Conservation (phyloP, 2,113 vertebrate genomes). For the Athene noctua region DNA sequence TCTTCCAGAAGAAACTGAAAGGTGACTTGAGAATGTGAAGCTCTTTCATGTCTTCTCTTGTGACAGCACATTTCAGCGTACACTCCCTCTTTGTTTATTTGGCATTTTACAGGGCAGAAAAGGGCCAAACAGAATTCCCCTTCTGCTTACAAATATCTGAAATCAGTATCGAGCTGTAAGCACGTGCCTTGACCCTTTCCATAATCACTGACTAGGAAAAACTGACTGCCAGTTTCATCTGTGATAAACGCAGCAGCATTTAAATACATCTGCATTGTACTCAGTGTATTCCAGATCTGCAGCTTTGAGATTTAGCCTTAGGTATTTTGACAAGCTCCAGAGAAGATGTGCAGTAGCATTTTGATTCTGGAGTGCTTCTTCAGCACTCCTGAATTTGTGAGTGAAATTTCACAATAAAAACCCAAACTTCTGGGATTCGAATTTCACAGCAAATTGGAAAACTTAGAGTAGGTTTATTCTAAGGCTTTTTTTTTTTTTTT, state of each 20-base stretch:
- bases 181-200: background rate
- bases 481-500: background rate
- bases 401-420: background rate
- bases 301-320: background rate
- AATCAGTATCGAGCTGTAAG: background rate
- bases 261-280: background rate
- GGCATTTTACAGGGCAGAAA: background rate
- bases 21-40: background rate
- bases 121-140: background rate
- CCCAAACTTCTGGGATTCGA: background rate
- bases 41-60: background rate
- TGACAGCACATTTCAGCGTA: accelerated
- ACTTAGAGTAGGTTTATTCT: background rate
- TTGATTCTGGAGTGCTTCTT: background rate
- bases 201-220: background rate
- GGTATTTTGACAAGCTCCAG: background rate
- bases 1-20: background rate
- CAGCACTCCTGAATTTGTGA: background rate
- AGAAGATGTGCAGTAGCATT: background rate
- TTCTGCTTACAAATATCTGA: background rate
- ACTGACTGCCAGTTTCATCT: background rate
- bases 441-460: background rate
- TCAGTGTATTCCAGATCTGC: background rate
- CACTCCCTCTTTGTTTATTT: background rate
- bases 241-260: background rate